Evolutionary conservation across 2,888 invertebrate species (phyloP), one percentile per base, ranked within the genome.

Genomic region (Eupithecia inturbata): DNA sequence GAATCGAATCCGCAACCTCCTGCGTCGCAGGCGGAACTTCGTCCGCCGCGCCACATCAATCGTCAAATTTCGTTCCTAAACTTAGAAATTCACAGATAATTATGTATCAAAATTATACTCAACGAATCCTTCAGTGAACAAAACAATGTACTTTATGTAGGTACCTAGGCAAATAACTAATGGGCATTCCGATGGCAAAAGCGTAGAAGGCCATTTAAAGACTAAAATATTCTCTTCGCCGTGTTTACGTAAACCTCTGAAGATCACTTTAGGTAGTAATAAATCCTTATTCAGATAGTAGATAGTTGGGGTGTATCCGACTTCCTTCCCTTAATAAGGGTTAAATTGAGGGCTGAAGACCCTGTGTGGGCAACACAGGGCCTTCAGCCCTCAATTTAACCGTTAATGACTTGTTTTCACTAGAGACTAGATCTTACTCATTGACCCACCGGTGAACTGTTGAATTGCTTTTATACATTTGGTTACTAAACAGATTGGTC

Each of bases 261-360:
- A 76, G 73, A 74, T 69, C 75, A 45, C 69, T 75, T 76, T 75
- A 74, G 76, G 70, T 75, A 67, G 69, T 69, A 76, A 78, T 78
- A 79, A 79, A 79, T 77, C 70, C 76, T 41, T 69, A 63, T 53
- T 66, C 19, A 70, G 76, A 72, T 70, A 68, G 67, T 62, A 62
- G 68, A 74, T 74, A 69, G 74, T 69, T 68, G 70, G 70, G 41
- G 41, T 67, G 62, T 57, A 14, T 67, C 66, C 63, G 69, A 72
- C 72, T 75, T 67, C 67, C 71, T 62, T 62, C 63, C 74, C 75
- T 72, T 75, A 70, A 75, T 72, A 70, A 72, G 70, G 67, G 72
- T 70, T 64, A 64, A 67, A 69, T 71, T 74, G 45, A 64, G 66
- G 45, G 33, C 74, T 22, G 60, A 57, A 26, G 39, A 26, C 22